Percentiles rank a stretch among this genome's conserved stretches.
phyloP scores from a whole-genome alignment of 1,140 invertebrate species.

The Bombus balteatus region DNA sequence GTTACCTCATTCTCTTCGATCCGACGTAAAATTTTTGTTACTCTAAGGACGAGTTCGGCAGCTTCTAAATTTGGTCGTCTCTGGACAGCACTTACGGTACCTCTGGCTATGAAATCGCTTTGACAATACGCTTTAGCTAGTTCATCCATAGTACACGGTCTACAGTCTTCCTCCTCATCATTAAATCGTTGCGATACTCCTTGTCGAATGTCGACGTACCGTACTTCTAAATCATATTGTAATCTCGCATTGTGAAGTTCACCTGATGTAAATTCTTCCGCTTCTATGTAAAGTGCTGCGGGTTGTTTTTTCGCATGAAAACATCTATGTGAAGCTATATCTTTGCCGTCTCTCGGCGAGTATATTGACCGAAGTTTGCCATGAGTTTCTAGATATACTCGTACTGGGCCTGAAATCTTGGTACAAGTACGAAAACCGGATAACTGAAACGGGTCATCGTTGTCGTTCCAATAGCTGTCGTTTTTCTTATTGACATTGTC shows the following conservation, averaged over 20 bases:
- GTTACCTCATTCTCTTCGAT: slow-evolving; percentile 78
- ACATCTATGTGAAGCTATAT: slow-evolving; percentile 82
- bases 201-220: background rate
- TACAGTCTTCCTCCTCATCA: slow-evolving; percentile 85
- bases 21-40: slow-evolving; percentile 87
- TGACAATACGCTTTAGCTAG: slow-evolving; percentile 90
- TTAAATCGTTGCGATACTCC: slow-evolving; percentile 74
- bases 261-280: slow-evolving; percentile 73
- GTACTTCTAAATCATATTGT: slow-evolving; percentile 87
- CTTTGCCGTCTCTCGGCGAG: slow-evolving; percentile 85
- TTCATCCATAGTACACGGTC: slow-evolving; percentile 89
- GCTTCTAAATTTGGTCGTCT: slow-evolving; percentile 85
- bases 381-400: slow-evolving; percentile 88
- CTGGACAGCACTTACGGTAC: slow-evolving; percentile 86
- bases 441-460: slow-evolving; percentile 43
- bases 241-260: slow-evolving; percentile 84
- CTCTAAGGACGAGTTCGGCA: slow-evolving; percentile 86
- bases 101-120: slow-evolving; percentile 89
- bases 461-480: background rate
- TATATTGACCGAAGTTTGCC: slow-evolving; percentile 86
- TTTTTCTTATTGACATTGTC: background rate
- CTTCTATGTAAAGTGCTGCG: slow-evolving; percentile 89
- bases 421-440: slow-evolving; percentile 88
- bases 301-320: slow-evolving; percentile 87
- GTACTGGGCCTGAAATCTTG: slow-evolving; percentile 84